Base-by-base conservation (phyloP, 2,113 vertebrate genomes). In the Ariopsis seemanni region DNA sequence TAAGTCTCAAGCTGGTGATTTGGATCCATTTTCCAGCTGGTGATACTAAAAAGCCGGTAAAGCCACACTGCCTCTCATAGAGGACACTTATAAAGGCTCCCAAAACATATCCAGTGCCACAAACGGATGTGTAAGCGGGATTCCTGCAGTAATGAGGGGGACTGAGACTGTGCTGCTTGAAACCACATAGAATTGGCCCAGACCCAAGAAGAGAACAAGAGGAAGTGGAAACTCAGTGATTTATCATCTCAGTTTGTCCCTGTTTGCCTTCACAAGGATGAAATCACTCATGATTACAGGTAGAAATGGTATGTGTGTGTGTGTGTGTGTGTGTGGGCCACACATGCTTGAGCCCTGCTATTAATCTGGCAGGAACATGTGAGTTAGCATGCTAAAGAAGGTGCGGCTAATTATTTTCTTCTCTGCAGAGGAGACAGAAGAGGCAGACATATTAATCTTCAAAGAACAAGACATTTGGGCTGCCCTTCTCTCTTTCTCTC, bases 201-300 rank as follows among this genome's bases (percentile, higher is more conserved):
- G 53, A 79, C 50, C 79, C 50, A 86, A 82, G 60, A 84, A 58
- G 25, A 25, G 55, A 88, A 79, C 82, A 81, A 90, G 85, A 91
- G 90, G 88, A 93, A 93, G 87, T 88, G 72, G 84, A 34, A 77
- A n/a, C 69, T 52, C 58, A 75, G 55, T 86, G 78, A 89, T 90
- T 88, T 85, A 91, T 77, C 86, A 86, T 88, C 85, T 34, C 22
- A 42, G 86, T 92, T 92, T 89, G 88, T 92, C 91, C 88, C 88
- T 87, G 92, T 89, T 87, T 88, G 90, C 87, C 89, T 69, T 22
- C 82, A 57, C 55, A 57, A 86, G 71, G 81, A 89, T 93, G 93
- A 94, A 92, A 93, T 91, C 85, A 91, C 42, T 69, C 91, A 92
- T 72, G 71, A 90, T 87, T 93, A 88, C 90, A 92, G 93, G 90